Conservation (phyloP, 2,797 vertebrate species). For the Sebastes melanostomus region DNA sequence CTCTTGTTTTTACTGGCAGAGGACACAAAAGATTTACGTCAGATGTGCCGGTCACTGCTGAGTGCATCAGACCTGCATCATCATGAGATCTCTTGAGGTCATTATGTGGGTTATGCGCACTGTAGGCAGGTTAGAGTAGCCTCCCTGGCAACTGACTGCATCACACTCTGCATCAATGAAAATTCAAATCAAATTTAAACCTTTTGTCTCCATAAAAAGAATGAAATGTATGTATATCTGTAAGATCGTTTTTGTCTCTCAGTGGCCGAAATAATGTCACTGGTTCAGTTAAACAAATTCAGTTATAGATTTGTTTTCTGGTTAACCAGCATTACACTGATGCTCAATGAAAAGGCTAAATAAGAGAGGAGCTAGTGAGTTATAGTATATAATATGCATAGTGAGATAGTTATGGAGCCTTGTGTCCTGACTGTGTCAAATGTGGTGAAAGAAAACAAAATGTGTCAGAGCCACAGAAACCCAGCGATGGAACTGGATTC, state of each 20-base stretch:
- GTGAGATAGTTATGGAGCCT: background rate
- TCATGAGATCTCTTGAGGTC: conserved; percentile 10
- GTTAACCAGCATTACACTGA: background rate
- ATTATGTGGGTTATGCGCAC: conserved; percentile 21
- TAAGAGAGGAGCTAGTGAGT: background rate
- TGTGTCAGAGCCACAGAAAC: background rate
- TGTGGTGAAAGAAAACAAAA: no score
- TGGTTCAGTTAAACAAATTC: background rate
- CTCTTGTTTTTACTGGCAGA: background rate
- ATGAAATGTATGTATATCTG: background rate
- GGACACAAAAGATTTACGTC: background rate
- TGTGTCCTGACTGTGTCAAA: no score
- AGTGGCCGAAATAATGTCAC: background rate
- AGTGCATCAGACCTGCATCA: conserved; percentile 25
- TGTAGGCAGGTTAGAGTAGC: background rate
- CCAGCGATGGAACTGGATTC: background rate
- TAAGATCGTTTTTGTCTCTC: background rate
- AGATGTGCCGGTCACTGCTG: background rate
- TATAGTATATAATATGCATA: background rate
- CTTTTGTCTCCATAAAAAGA: background rate
- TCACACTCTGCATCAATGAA: background rate
- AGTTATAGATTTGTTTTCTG: background rate
- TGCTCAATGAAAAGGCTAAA: background rate
- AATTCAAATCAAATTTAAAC: background rate
- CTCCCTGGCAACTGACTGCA: background rate